phyloP scores from a whole-genome alignment of 2,888 invertebrate species.

The Lottia scabra region DNA sequence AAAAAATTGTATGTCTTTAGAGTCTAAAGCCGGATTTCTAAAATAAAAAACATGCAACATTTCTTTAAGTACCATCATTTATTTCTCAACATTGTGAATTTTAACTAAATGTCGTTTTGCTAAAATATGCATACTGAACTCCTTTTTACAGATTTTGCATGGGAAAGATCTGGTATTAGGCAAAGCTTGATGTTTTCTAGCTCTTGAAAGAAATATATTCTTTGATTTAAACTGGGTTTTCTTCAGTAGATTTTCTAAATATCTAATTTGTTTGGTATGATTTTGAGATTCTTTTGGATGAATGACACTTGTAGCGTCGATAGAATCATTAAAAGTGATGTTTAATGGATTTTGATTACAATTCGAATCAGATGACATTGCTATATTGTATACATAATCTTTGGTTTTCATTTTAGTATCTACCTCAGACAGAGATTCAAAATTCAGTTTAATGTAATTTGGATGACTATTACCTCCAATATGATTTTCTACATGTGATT shows the following conservation, averaged over 20 bases:
- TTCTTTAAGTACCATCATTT: slow-evolving; percentile 47
- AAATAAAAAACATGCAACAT: too few relatives aligned
- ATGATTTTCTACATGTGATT: slow-evolving; percentile 37
- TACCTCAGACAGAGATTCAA: background rate
- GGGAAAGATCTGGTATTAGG: background rate
- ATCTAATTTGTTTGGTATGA: background rate
- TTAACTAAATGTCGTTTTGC: slow-evolving; percentile 7
- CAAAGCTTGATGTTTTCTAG: background rate
- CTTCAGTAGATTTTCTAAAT: background rate
- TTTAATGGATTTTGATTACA: background rate
- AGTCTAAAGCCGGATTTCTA: too few relatives aligned
- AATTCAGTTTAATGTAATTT: slow-evolving; percentile 27
- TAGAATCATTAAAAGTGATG: background rate
- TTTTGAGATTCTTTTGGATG: background rate
- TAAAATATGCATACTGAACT: slow-evolving; percentile 7
- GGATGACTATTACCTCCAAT: slow-evolving; percentile 28
- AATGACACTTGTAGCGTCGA: background rate
- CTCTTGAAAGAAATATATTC: background rate
- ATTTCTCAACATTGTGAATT: slow-evolving; percentile 29
- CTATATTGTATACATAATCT: background rate
- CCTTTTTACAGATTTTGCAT: slow-evolving; percentile 9
- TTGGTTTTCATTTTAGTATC: background rate
- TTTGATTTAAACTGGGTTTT: background rate
- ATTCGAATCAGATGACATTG: background rate
- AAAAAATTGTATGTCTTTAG: too few relatives aligned